Base-by-base conservation (phyloP, 2,113 vertebrate genomes). In the Corythaeola cristata region DNA sequence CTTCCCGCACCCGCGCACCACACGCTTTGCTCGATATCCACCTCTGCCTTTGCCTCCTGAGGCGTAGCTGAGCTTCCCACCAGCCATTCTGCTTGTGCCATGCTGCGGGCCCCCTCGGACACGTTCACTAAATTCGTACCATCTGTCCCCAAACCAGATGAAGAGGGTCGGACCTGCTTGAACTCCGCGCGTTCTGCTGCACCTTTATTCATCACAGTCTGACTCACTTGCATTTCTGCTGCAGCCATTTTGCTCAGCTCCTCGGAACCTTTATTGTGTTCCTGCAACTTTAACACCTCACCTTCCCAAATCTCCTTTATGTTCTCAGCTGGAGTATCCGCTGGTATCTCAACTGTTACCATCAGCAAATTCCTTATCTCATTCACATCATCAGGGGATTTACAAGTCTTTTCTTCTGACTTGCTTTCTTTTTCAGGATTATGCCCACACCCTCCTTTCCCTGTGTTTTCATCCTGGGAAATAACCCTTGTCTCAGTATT, bases 321-420 rank as follows among this genome's bases (percentile, higher is more conserved):
- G 30, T 68, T 69, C 73, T 83, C 77, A 14, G 33, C 63, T 33
- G 85, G 50, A 50, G 92, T 49, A 55, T 85, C 96, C 71, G 63
- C 74, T n/a, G 97, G 96, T 18, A 97, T 45, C 50, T 98, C 98
- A 27, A 95, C 14, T 0, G 85, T 80, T 76, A 96, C 64, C 11
- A 44, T 96, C 83, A 98, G 84, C 95, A 98, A 75, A 66, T 49
- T 94, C 85, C 97, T 97, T 89, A 98, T 97, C 85, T 98, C 97
- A 9, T 90, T 95, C 85, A 98, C 81, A 71, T 96, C 98, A 67
- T 93, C 95, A 4, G 74, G 86, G 23, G 45, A 35, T 73, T 95
- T 50, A 59, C 6, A 24, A 5, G 41, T 79, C 45, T 69, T 69
- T 45, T 75, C 87, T 60, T 86, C 72, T 24, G 6, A 8, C 24